phyloP scores from a whole-genome alignment of 2,797 vertebrate species.

The Neoniphon sammara region DNA sequence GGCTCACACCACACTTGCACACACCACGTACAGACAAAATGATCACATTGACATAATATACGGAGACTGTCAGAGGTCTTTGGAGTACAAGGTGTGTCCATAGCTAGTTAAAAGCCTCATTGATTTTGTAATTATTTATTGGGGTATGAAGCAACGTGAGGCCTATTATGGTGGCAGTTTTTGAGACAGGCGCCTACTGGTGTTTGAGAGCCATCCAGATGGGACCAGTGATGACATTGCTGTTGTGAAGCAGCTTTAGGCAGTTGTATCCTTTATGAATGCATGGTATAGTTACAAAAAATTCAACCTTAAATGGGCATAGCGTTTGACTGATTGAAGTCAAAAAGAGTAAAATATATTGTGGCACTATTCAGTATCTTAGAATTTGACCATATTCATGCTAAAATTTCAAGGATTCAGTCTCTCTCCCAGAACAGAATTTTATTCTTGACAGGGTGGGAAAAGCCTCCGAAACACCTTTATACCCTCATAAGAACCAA shows the following conservation, averaged over 20 bases:
- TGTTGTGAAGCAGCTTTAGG: neutral
- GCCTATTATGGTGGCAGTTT: constrained; percentile 14
- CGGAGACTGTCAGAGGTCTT: constrained; percentile 32
- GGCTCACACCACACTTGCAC: neutral
- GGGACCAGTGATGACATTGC: neutral
- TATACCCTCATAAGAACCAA: too few species aligned
- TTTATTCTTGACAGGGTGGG: too few species aligned
- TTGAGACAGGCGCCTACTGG: neutral
- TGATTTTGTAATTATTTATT: constrained; percentile 52
- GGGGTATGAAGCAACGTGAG: constrained; percentile 3
- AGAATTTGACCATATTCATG: too few species aligned
- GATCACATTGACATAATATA: constrained; percentile 54
- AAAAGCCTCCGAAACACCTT: too few species aligned
- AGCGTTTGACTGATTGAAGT: too few species aligned
- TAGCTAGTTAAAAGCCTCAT: constrained; percentile 52
- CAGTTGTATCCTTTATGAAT: neutral
- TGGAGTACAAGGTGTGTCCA: constrained; percentile 25
- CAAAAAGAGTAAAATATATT: too few species aligned
- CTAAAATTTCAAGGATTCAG: too few species aligned
- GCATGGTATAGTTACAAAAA: too few species aligned
- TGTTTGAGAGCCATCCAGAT: neutral
- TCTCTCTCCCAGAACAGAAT: too few species aligned
- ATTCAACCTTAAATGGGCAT: too few species aligned
- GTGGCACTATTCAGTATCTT: too few species aligned
- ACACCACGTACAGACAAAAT: constrained; percentile 21